Evolutionary conservation across 53 echinoderm and acorn worm species (phyloP).

Genomic region (Pentamera pediparva): DNA sequence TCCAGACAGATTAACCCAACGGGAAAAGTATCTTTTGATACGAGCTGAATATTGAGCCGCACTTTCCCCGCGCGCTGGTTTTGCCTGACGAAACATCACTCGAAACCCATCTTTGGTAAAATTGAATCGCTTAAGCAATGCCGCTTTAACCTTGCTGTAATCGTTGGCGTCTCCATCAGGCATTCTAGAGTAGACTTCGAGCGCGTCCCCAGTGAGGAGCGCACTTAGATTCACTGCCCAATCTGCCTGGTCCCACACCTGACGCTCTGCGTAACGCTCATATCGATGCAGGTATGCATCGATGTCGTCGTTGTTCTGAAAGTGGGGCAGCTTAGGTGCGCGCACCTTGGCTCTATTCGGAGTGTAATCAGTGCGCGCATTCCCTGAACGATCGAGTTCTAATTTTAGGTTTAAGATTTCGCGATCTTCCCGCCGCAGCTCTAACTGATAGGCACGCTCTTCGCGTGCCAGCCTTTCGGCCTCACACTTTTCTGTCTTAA

Average conservation of each 20-base stretch:
- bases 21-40: not conserved
- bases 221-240: constrained; percentile 13
- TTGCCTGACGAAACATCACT: not conserved
- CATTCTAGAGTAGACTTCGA: constrained; percentile 5
- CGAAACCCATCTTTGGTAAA: too few relatives aligned
- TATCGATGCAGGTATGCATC: constrained; percentile 4
- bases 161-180: not conserved
- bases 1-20: not conserved
- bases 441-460: not conserved
- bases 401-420: not conserved
- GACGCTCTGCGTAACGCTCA: not conserved
- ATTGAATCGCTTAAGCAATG: not conserved
- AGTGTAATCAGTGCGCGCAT: not conserved
- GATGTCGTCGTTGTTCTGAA: not conserved
- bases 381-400: not conserved
- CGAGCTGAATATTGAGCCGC: not conserved
- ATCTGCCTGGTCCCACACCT: not conserved
- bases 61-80: not conserved
- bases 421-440: not conserved
- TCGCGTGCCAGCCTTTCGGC: not conserved
- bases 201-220: not conserved
- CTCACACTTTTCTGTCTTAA: not conserved
- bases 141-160: not conserved
- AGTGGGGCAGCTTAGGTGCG: not conserved
- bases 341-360: not conserved